Evolutionary conservation across 2,797 vertebrate genomes (phyloP), one percentile per base, ranked within the genome.

Genomic region (Botia kubotai): DNA sequence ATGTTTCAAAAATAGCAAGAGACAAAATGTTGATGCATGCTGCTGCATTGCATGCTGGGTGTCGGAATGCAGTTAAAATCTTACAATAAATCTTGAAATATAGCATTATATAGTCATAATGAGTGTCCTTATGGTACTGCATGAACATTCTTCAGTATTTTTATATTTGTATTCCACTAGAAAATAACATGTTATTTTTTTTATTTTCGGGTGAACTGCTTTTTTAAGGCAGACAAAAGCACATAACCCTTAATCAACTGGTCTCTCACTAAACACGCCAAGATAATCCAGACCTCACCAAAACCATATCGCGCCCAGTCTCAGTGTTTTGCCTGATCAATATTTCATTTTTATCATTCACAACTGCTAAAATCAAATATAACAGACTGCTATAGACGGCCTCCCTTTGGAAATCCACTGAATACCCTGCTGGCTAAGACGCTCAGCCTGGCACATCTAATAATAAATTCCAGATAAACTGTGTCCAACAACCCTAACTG

Each of bases 331-430:
- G 80, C 73, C 75, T 74, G 83, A 92, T 93, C 91, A 89, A 92
- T 92, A 92, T 91, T 92, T 89, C 84, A 92, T 91, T 90, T 89
- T 43, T 89, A 89, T 85, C 86, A 88, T 86, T 84, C 74, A 79
- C 52, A 81, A 55, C 82, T 87, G 86, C 90, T 89, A 79, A 29
- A 88, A 89, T 91, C 87, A 85, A 84, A 86, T 76, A 83, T 90
- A 89, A 89, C 89, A 88, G 80, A 68, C 70, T 23, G 62, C 79
- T 86, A 88, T 77, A 77, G 33, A 26, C 16, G 72, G 83, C 84
- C 73, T 77, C 70, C 58, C 79, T 86, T 75, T 39, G 77, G 87
- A 89, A 87, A 71, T 85, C 87, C 71, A 55, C 33, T 62, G 55
- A 68, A 62, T 43, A 69, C 50, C 69, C 58, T 72, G 21, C 67